These are phyloP conservation scores for Stegodyphus dumicola DNA, from an alignment of 1,140 invertebrate species.

Conservation along the genomic window DNA sequence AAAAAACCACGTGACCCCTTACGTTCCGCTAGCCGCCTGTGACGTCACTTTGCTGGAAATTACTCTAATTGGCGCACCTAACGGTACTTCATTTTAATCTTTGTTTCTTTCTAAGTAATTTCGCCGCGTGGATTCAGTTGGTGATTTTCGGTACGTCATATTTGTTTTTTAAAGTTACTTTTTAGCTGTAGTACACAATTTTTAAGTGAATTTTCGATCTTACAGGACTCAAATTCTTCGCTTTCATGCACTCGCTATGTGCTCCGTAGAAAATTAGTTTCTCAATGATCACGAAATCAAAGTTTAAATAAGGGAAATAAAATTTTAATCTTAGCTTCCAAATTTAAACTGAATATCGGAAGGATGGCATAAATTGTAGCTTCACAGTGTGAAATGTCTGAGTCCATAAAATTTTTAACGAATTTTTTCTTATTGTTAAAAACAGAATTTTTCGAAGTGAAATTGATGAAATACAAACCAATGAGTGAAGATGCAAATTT, in stretches of 20 bases:
- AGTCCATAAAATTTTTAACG: no score
- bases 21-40: constrained; percentile 46
- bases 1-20: constrained; percentile 21
- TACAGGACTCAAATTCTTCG: not conserved
- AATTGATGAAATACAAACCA: no score
- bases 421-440: no score
- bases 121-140: constrained; percentile 16
- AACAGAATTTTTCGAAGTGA: no score
- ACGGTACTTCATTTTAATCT: constrained; percentile 15
- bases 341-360: no score
- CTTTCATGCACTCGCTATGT: not conserved
- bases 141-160: not conserved
- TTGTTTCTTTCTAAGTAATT: constrained; percentile 7
- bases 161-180: not conserved
- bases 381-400: no score
- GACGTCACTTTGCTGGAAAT: constrained; percentile 30
- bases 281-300: not conserved
- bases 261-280: not conserved
- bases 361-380: no score
- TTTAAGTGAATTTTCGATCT: not conserved
- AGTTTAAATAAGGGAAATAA: not conserved
- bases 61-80: constrained; percentile 46
- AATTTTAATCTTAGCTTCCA: no score
- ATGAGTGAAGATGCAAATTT: no score
- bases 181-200: not conserved